Percentiles rank a stretch among this genome's conserved stretches.
These are phyloP conservation scores for Thecophora atra DNA, from an alignment of 2,888 invertebrate species.

Conservation along the genomic window DNA sequence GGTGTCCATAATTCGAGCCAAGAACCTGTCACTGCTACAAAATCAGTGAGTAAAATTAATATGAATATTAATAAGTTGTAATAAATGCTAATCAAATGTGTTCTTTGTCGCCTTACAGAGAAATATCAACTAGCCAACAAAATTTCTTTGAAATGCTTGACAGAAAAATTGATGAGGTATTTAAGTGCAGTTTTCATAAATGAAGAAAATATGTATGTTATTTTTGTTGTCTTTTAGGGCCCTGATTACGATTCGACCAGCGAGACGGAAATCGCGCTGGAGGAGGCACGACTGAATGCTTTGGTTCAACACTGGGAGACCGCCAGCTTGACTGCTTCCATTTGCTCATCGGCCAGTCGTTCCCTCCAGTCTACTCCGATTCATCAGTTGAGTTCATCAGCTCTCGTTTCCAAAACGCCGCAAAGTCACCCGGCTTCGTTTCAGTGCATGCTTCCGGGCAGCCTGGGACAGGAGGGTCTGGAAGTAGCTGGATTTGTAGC, in stretches of 20 bases:
- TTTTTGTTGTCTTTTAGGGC: conserved; percentile 69
- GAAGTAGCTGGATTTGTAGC: conserved; percentile 42
- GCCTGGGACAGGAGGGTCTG: conserved; percentile 32
- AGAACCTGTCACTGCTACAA: conserved; percentile 69
- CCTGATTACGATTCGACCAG: conserved; percentile 83
- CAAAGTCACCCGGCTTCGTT: conserved; percentile 43
- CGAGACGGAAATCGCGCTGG: conserved; percentile 77
- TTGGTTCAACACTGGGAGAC: conserved; percentile 82
- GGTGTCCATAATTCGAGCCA: conserved; percentile 65
- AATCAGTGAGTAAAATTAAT: conserved; percentile 70
- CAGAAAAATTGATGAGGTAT: conserved; percentile 87
- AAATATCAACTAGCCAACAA: conserved; percentile 87
- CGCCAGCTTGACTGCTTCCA: conserved; percentile 70
- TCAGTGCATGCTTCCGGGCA: conserved; percentile 14
- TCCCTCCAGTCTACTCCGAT: conserved; percentile 69
- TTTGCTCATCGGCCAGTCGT: conserved; percentile 68
- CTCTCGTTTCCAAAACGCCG: conserved; percentile 50
- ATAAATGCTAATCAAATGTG: no score
- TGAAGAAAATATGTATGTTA: conserved; percentile 4
- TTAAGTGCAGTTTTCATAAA: background rate
- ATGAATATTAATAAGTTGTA: no score
- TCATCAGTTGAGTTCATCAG: no score
- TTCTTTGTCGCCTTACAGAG: conserved; percentile 70
- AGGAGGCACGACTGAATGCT: conserved; percentile 74
- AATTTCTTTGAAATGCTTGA: conserved; percentile 94